A percentile compares a stretch with the other conserved stretches of the same genome.
Conservation (phyloP, 2,888 invertebrate genomes). For the Miltochrista miniata region DNA sequence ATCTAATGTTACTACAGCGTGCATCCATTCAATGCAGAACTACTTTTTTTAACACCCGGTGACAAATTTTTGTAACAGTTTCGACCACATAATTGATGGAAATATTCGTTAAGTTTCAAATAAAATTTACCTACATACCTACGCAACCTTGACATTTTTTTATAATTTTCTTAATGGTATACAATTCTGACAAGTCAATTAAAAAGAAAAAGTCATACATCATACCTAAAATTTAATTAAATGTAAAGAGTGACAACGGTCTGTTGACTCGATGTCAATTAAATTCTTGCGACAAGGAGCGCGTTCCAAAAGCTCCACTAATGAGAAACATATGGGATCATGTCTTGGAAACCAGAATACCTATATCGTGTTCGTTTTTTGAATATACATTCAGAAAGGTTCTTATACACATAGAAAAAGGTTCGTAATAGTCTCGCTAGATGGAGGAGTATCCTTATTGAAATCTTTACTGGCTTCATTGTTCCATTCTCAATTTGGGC, state of each 20-base stretch:
- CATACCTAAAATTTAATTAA: slow-evolving; percentile 59
- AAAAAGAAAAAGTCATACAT: slow-evolving; percentile 40
- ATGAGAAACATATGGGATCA: slow-evolving; percentile 62
- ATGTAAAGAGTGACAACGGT: slow-evolving; percentile 41
- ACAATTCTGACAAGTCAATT: slow-evolving; percentile 39
- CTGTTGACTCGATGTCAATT: slow-evolving; percentile 61
- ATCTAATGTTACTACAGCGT: no score
- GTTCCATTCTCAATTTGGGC: slow-evolving; percentile 76
- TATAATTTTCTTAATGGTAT: no score
- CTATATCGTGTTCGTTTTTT: slow-evolving; percentile 35
- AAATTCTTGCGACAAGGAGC: slow-evolving; percentile 60
- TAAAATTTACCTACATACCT: no score
- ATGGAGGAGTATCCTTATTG: slow-evolving; percentile 56
- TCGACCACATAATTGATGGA: no score
- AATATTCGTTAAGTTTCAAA: no score
- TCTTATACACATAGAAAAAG: slow-evolving; percentile 30
- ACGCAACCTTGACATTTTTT: no score
- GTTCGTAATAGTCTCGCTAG: slow-evolving; percentile 19
- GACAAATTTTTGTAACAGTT: no score
- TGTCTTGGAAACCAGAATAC: slow-evolving; percentile 36
- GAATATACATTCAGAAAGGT: no score
- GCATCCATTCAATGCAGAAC: no score
- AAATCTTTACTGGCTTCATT: slow-evolving; percentile 72
- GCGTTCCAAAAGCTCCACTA: slow-evolving; percentile 58
- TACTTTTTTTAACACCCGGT: no score